phyloP scores from a whole-genome alignment of 2,797 vertebrate genomes.

The Acrossocheilus fasciatus region DNA sequence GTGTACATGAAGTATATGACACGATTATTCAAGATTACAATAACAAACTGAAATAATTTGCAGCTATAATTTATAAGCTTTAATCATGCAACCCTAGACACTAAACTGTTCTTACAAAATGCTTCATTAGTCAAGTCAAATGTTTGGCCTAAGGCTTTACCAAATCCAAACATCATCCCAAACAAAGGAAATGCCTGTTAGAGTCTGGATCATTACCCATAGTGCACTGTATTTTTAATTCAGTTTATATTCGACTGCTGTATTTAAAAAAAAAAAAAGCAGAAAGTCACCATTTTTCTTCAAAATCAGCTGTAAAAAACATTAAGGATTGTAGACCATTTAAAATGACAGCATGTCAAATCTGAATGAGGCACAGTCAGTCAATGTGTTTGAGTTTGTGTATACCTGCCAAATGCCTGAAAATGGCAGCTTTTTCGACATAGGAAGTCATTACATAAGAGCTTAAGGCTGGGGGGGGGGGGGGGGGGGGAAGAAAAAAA shows the following conservation, averaged over 20 bases:
- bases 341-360: slow-evolving; percentile 36
- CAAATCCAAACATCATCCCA: background rate
- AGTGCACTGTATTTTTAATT: slow-evolving; percentile 1
- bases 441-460: background rate
- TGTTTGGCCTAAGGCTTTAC: background rate
- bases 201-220: background rate
- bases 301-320: slow-evolving; percentile 20
- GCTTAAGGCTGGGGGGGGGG: background rate
- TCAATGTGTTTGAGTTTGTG: slow-evolving; percentile 12
- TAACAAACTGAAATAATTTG: background rate
- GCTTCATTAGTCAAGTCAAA: background rate
- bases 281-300: background rate
- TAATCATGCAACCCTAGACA: background rate
- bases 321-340: slow-evolving; percentile 18
- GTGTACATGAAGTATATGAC: background rate
- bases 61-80: background rate
- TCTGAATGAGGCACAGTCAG: slow-evolving; percentile 28
- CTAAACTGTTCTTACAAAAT: background rate
- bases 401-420: slow-evolving; percentile 26
- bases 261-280: background rate
- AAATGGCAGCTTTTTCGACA: slow-evolving; percentile 32
- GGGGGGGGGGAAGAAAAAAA: no score
- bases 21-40: background rate
- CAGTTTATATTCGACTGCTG: background rate
- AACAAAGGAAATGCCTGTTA: background rate